Percentiles rank a stretch among this genome's conserved stretches.
phyloP scores from a whole-genome alignment of 2,797 vertebrate genomes.

The Halcyon badia region DNA sequence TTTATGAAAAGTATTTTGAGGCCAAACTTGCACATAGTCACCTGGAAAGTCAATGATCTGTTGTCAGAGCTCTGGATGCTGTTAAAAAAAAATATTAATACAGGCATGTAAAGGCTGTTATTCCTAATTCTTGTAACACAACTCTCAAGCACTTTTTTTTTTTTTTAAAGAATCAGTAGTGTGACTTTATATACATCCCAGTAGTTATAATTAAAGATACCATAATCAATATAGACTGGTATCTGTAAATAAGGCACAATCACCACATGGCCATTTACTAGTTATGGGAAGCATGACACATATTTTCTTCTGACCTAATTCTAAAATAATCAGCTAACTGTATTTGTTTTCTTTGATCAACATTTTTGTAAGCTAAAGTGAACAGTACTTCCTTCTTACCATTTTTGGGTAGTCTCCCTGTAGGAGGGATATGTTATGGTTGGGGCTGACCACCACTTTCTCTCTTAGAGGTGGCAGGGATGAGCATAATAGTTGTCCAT shows the following conservation, averaged over 20 bases:
- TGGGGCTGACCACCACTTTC: not conserved
- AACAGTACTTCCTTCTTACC: not conserved
- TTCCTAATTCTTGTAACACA: not conserved
- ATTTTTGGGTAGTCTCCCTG: not conserved
- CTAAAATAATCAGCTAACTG: not conserved
- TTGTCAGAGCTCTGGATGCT: not conserved
- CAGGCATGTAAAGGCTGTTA: not conserved
- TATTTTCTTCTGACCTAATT: not conserved
- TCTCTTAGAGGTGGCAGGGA: not conserved
- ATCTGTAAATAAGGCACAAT: not conserved
- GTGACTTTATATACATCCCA: not conserved
- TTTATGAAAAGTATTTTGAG: not conserved
- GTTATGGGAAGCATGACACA: not conserved
- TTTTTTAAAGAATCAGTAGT: not conserved
- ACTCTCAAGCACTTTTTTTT: not conserved
- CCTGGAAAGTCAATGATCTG: not conserved
- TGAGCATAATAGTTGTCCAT: not conserved
- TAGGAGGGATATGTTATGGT: not conserved
- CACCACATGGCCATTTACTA: not conserved
- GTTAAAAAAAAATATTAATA: not conserved
- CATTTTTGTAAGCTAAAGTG: not conserved
- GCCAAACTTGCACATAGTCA: not conserved
- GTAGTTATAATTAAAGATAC: not conserved
- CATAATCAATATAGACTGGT: not conserved
- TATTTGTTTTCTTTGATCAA: not conserved